Evolutionary conservation across 2,888 invertebrate species (phyloP).

Genomic region (Podotricha telesiphe): DNA sequence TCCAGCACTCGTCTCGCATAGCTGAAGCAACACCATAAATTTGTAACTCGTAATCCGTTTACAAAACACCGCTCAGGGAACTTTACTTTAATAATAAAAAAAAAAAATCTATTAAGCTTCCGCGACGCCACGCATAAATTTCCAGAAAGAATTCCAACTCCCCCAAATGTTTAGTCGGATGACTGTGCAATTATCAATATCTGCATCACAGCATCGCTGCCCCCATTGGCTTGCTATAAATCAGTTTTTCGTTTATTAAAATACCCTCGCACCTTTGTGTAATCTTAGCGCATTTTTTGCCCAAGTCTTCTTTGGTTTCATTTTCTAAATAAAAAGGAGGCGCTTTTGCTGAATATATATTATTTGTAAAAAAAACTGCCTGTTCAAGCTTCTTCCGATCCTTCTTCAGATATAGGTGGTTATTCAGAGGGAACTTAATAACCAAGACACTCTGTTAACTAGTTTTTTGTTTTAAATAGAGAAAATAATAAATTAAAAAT

Average conservation of each 20-base stretch:
- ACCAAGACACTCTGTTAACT: too few species aligned
- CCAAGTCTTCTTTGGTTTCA: too few species aligned
- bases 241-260: slow-evolving; percentile 78
- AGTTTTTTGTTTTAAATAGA: too few species aligned
- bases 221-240: slow-evolving; percentile 70
- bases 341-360: neutral
- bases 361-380: too few species aligned
- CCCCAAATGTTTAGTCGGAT: slow-evolving; percentile 54
- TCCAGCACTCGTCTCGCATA: neutral
- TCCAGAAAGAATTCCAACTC: slow-evolving; percentile 31
- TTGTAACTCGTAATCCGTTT: slow-evolving; percentile 25
- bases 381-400: too few species aligned
- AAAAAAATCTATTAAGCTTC: slow-evolving; percentile 39
- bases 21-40: slow-evolving; percentile 1
- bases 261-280: slow-evolving; percentile 50
- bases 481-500: too few species aligned
- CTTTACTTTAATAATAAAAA: slow-evolving; percentile 33
- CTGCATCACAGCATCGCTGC: slow-evolving; percentile 57
- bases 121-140: slow-evolving; percentile 33
- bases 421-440: too few species aligned
- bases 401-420: too few species aligned
- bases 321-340: too few species aligned
- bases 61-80: slow-evolving; percentile 16
- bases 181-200: slow-evolving; percentile 73
- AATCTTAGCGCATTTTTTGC: neutral